Conservation (phyloP, 64 coral and sea anemone species). For the Pachyseris speciosa region DNA sequence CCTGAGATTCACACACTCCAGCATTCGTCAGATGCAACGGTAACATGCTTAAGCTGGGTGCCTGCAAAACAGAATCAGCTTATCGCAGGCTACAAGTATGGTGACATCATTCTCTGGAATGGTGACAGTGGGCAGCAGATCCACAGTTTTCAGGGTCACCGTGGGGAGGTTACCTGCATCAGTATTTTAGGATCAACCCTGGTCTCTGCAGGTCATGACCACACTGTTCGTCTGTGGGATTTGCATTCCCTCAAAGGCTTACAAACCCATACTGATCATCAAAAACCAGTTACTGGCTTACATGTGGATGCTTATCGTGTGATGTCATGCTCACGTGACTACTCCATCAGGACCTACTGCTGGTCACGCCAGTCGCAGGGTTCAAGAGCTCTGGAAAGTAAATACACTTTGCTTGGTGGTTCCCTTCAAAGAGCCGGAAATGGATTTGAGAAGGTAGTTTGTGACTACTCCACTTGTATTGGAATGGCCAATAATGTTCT, state of each 20-base stretch:
- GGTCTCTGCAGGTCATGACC: constrained; percentile 54
- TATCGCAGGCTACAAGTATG: constrained; percentile 72
- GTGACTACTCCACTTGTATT: constrained; percentile 88
- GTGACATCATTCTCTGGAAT: constrained; percentile 79
- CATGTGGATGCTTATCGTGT: constrained; percentile 81
- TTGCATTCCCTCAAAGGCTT: constrained; percentile 24
- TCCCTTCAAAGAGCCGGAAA: constrained; percentile 89
- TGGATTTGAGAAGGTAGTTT: constrained; percentile 91
- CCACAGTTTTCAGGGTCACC: constrained; percentile 51
- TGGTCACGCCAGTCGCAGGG: constrained; percentile 25
- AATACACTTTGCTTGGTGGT: constrained; percentile 84
- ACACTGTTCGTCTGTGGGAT: constrained; percentile 57
- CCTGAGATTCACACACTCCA: constrained; percentile 44
- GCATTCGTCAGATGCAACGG: constrained; percentile 2
- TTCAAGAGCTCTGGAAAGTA: constrained; percentile 59
- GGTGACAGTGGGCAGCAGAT: constrained; percentile 32
- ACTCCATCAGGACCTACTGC: constrained; percentile 81
- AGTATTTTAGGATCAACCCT: constrained; percentile 19
- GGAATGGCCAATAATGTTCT: constrained; percentile 92
- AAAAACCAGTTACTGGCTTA: constrained; percentile 73
- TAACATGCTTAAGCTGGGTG: constrained; percentile 40
- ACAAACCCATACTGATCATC: constrained; percentile 61
- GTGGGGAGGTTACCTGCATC: constrained; percentile 39
- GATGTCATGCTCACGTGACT: constrained; percentile 90
- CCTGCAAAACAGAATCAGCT: constrained; percentile 36